Percentiles rank a stretch among this genome's conserved stretches.
These are phyloP conservation scores for Antennarius striatus DNA, from an alignment of 2,113 vertebrate species.

Conservation along the genomic window DNA sequence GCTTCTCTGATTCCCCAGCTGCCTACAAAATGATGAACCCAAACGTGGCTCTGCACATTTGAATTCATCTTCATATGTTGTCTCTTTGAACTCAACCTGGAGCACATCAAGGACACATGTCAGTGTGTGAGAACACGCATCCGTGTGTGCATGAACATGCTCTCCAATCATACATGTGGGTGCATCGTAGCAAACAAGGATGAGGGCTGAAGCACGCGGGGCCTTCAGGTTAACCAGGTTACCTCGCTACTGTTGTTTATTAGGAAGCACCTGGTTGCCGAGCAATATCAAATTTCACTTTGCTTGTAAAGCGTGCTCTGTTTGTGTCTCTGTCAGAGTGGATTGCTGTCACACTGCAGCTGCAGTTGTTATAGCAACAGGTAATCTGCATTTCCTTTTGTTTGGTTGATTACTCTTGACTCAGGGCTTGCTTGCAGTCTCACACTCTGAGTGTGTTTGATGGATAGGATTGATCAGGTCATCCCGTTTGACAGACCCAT, in stretches of 20 bases:
- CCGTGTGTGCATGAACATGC: background rate
- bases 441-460: constrained; percentile 41
- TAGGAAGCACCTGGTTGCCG: constrained; percentile 54
- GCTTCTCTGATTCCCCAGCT: constrained; percentile 64
- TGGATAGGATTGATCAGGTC: constrained; percentile 59
- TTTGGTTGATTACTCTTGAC: constrained; percentile 73
- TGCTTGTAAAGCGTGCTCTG: constrained; percentile 41
- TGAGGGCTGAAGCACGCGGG: background rate
- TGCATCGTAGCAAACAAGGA: background rate
- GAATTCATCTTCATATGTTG: background rate
- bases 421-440: constrained; percentile 44
- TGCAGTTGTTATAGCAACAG: constrained; percentile 85
- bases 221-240: constrained; percentile 11
- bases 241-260: constrained; percentile 4
- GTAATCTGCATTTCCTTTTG: constrained; percentile 80
- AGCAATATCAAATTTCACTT: constrained; percentile 49
- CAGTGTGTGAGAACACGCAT: background rate
- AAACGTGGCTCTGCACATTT: constrained; percentile 9
- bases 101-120: background rate
- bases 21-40: constrained; percentile 46
- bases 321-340: constrained; percentile 41
- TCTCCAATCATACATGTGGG: background rate
- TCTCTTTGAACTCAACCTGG: background rate
- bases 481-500: constrained; percentile 46
- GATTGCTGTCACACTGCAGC: constrained; percentile 74